Conservation (phyloP, 2,888 invertebrate genomes). For the Synanthedon myopaeformis region DNA sequence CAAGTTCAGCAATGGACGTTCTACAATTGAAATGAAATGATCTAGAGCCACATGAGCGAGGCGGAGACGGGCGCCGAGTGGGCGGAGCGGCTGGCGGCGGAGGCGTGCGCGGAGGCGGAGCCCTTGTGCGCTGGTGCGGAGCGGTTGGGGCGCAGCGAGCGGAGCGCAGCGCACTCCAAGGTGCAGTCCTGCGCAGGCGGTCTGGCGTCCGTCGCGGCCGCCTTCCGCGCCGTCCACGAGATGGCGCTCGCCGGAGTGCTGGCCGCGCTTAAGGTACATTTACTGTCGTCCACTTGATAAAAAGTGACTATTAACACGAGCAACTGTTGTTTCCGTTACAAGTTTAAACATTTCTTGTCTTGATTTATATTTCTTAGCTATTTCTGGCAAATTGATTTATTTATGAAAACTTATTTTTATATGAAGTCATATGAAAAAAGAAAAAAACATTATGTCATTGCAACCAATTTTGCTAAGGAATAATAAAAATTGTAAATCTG, state of each 20-base stretch:
- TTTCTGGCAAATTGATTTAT: too few relatives aligned
- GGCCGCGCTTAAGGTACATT: slow-evolving; percentile 22
- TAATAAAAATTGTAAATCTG: too few relatives aligned
- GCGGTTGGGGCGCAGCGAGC: slow-evolving; percentile 10
- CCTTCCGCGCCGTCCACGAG: slow-evolving; percentile 39
- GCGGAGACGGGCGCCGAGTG: slow-evolving; percentile 93
- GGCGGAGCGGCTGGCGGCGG: slow-evolving; percentile 85
- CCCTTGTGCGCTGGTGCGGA: slow-evolving; percentile 67
- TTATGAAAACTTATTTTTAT: too few relatives aligned
- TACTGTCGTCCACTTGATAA: too few relatives aligned
- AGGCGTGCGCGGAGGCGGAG: slow-evolving; percentile 78
- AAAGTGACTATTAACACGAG: too few relatives aligned
- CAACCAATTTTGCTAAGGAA: too few relatives aligned
- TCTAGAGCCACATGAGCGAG: slow-evolving; percentile 86
- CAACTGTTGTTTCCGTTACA: too few relatives aligned
- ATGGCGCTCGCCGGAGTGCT: slow-evolving; percentile 26
- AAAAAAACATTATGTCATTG: too few relatives aligned
- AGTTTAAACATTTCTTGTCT: too few relatives aligned
- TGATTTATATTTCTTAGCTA: too few relatives aligned
- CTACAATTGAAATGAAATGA: not conserved
- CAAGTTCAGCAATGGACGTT: too few relatives aligned
- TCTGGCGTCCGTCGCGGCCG: slow-evolving; percentile 38
- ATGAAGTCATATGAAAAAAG: too few relatives aligned
- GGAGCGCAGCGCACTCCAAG: slow-evolving; percentile 35
- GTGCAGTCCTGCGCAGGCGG: slow-evolving; percentile 45